phyloP scores from a whole-genome alignment of 2,797 vertebrate genomes.

The Eulemur mongoz region DNA sequence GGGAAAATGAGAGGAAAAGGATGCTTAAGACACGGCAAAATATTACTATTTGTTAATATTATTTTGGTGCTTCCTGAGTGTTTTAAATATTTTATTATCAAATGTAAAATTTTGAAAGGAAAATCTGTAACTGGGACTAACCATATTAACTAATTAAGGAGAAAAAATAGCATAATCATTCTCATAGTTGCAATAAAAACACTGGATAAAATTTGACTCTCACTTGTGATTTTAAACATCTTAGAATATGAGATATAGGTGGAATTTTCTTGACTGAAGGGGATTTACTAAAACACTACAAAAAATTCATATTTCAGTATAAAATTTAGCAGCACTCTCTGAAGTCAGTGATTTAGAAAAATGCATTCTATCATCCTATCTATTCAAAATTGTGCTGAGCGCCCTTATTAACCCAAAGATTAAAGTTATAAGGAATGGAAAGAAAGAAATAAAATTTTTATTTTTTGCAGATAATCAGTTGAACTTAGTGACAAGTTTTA shows the following conservation, averaged over 20 bases:
- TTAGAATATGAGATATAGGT: neutral
- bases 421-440: neutral
- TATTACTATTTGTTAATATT: neutral
- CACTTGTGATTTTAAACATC: neutral
- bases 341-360: neutral
- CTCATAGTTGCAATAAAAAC: neutral
- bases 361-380: neutral
- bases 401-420: neutral
- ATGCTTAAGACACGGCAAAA: neutral
- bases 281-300: neutral
- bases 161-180: neutral
- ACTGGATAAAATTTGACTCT: neutral
- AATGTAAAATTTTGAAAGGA: neutral
- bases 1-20: neutral
- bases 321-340: neutral
- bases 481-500: neutral
- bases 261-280: neutral
- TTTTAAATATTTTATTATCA: conserved; percentile 10
- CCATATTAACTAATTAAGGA: neutral
- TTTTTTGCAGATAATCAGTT: neutral
- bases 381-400: neutral
- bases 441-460: neutral
- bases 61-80: neutral
- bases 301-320: neutral
- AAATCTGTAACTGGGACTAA: neutral